A percentile compares a stretch with the other conserved stretches of the same genome.
These are phyloP conservation scores for Nesospiza acunhae DNA, from an alignment of 2,113 vertebrate species.

Conservation along the genomic window DNA sequence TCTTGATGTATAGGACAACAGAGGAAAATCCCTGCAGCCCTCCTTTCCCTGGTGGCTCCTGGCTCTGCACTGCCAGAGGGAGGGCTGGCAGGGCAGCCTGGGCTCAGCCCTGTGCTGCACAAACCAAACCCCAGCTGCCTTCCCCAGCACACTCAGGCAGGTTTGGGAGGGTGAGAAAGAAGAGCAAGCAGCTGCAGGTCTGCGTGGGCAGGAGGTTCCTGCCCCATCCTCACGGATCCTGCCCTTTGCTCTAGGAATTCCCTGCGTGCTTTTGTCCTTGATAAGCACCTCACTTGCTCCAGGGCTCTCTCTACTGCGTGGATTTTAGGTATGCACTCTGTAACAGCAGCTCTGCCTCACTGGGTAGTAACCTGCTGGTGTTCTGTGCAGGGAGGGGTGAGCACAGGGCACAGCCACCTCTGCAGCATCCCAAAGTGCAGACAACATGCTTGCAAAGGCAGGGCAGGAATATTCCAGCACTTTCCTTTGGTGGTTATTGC, in stretches of 20 bases:
- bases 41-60: neutral
- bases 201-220: conserved; percentile 16
- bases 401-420: neutral
- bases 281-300: neutral
- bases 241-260: neutral
- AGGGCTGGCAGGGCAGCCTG: neutral
- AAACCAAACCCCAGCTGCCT: neutral
- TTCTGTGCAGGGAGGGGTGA: neutral
- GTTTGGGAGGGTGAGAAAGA: neutral
- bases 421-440: accelerated
- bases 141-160: neutral
- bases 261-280: neutral
- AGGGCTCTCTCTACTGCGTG: neutral
- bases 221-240: neutral
- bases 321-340: neutral
- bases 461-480: neutral
- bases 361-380: accelerated
- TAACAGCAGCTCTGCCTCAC: neutral
- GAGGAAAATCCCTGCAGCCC: neutral
- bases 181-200: conserved; percentile 26
- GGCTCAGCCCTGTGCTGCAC: neutral
- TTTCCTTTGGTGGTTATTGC: neutral
- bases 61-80: accelerated
- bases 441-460: accelerated
- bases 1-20: too few relatives aligned